These are phyloP conservation scores for Nymphalis c-album DNA, from an alignment of 2,888 invertebrate species.

Conservation along the genomic window DNA sequence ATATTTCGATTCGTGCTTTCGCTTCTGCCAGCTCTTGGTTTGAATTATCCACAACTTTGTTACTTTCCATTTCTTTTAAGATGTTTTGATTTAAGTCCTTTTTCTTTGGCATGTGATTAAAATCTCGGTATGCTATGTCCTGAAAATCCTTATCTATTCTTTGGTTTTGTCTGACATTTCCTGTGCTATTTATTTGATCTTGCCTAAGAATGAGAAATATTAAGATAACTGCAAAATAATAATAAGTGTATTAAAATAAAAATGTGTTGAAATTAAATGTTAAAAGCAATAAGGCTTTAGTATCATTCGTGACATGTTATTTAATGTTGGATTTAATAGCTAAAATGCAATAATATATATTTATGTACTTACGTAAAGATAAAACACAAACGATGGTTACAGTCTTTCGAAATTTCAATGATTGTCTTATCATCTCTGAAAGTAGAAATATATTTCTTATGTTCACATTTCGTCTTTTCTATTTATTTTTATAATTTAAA, in stretches of 20 bases:
- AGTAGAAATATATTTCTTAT: conserved; percentile 44
- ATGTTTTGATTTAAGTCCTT: conserved; percentile 48
- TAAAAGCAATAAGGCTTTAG: background rate
- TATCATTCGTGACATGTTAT: background rate
- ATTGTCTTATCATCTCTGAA: conserved; percentile 75
- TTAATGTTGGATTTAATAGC: conserved; percentile 19
- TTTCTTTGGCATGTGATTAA: conserved; percentile 54
- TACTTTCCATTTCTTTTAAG: conserved; percentile 45
- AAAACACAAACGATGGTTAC: conserved; percentile 60
- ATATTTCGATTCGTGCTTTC: conserved; percentile 82
- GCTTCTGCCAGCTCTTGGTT: conserved; percentile 83
- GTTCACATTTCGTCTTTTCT: conserved; percentile 60
- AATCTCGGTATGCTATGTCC: conserved; percentile 56
- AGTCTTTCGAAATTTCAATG: conserved; percentile 71
- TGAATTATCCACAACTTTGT: conserved; percentile 52
- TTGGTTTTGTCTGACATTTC: conserved; percentile 48
- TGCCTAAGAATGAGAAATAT: conserved; percentile 61
- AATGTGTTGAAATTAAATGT: conserved; percentile 12
- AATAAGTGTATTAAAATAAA: conserved; percentile 20
- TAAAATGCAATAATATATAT: conserved; percentile 21
- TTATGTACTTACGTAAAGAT: conserved; percentile 62
- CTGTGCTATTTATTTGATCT: conserved; percentile 47
- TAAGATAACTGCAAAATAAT: conserved; percentile 60
- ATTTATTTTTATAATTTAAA: conserved; percentile 2
- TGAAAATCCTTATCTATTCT: conserved; percentile 52